Evolutionary conservation across 2,888 invertebrate genomes (phyloP).

Genomic region (Nephrotoma guestfalica): DNA sequence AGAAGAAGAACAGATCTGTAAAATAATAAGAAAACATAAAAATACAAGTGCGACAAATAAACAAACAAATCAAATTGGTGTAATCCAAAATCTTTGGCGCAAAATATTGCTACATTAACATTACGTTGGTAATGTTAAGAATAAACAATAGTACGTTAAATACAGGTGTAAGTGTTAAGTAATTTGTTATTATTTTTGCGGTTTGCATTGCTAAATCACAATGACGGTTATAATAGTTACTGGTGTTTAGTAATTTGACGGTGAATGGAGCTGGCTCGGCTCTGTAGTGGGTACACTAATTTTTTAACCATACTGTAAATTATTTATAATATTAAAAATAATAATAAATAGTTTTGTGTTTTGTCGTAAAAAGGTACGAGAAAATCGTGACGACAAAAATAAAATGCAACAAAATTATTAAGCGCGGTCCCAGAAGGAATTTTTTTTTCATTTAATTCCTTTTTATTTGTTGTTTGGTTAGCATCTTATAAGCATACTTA

Average conservation of each 20-base stretch:
- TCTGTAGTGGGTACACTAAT: not conserved
- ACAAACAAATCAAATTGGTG: not conserved
- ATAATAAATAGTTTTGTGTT: not conserved
- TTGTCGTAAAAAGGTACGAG: not conserved
- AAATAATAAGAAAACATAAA: not conserved
- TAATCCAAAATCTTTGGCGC: not conserved
- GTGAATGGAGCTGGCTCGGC: not conserved
- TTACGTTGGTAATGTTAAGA: not conserved
- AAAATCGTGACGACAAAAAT: not conserved
- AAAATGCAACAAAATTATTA: not conserved
- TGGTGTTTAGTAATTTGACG: not conserved
- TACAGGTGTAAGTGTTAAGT: not conserved
- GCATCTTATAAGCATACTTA: not conserved
- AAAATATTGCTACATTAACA: not conserved
- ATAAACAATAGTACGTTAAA: not conserved
- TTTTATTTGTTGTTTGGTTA: not conserved
- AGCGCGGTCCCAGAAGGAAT: not conserved
- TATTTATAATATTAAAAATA: not conserved
- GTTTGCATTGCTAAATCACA: not conserved
- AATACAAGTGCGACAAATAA: not conserved
- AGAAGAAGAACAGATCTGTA: not conserved
- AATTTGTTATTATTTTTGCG: not conserved
- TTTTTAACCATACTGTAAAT: not conserved
- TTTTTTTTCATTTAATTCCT: not conserved
- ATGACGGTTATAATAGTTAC: not conserved